Percentiles rank a stretch among this genome's conserved stretches.
Conservation (phyloP, 1,140 invertebrate species). For the Trichonephila clavata region DNA sequence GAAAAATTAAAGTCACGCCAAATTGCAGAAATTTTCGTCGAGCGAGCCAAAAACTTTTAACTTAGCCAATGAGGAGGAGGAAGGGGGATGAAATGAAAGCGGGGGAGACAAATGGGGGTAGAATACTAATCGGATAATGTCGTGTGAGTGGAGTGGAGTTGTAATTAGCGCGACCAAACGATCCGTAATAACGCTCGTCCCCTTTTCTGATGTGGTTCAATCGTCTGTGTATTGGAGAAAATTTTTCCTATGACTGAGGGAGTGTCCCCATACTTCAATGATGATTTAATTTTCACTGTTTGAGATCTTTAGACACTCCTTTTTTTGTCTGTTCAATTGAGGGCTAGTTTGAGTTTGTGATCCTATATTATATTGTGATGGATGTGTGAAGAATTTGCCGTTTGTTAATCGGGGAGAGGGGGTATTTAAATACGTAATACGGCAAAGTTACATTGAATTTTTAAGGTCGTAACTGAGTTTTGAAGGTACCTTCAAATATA, state of each 20-base stretch:
- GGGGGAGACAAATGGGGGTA: conserved; percentile 6
- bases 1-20: conserved; percentile 76
- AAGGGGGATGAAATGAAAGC: conserved; percentile 44
- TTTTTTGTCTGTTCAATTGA: not conserved
- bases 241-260: conserved; percentile 46
- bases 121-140: conserved; percentile 76
- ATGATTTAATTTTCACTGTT: conserved; percentile 47
- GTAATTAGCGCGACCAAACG: conserved; percentile 75
- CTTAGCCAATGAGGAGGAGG: not conserved
- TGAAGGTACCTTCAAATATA: too few relatives aligned
- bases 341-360: too few relatives aligned
- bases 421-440: too few relatives aligned
- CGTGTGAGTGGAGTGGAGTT: conserved; percentile 74
- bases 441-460: too few relatives aligned
- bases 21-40: conserved; percentile 76
- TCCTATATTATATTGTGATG: not conserved
- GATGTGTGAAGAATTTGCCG: not conserved
- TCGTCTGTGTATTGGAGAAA: conserved; percentile 75
- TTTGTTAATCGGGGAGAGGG: not conserved
- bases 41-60: conserved; percentile 76
- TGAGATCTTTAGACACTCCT: not conserved
- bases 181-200: conserved; percentile 76
- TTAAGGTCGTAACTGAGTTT: too few relatives aligned
- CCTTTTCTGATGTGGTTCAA: conserved; percentile 73
- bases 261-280: conserved; percentile 47